A percentile compares a stretch with the other conserved stretches of the same genome.
These are phyloP conservation scores for Acrocephalus scirpaceus DNA, from an alignment of 2,797 vertebrate genomes.

Conservation along the genomic window DNA sequence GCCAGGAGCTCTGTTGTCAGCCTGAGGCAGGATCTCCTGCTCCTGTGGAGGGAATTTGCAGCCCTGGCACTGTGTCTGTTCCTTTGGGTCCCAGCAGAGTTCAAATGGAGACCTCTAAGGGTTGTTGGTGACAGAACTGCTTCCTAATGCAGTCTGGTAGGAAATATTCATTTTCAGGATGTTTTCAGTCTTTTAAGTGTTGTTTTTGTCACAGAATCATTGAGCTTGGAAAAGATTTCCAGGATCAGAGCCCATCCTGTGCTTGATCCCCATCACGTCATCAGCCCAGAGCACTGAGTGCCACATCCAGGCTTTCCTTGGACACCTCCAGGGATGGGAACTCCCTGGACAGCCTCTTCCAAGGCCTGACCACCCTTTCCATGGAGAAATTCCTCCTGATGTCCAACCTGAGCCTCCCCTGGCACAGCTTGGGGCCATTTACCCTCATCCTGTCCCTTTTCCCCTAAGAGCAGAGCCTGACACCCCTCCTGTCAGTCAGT, in stretches of 20 bases:
- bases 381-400: neutral
- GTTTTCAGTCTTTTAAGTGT: neutral
- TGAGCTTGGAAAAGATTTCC: neutral
- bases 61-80: neutral
- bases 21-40: neutral
- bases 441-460: neutral
- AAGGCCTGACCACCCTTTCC: neutral
- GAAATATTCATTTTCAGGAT: neutral
- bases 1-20: neutral
- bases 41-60: neutral
- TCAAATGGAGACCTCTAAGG: neutral
- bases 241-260: too few relatives aligned
- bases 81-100: neutral
- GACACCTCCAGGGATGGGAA: neutral
- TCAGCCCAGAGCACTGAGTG: neutral
- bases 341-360: neutral
- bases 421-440: fast-evolving
- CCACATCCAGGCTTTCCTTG: fast-evolving
- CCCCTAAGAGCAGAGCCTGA: neutral
- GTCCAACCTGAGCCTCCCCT: fast-evolving
- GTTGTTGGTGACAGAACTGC: neutral
- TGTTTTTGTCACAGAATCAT: neutral
- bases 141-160: neutral
- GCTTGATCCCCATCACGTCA: fast-evolving
- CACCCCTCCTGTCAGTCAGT: neutral